Evolutionary conservation across 2,888 invertebrate genomes (phyloP).

Genomic region (Eupithecia abbreviata): DNA sequence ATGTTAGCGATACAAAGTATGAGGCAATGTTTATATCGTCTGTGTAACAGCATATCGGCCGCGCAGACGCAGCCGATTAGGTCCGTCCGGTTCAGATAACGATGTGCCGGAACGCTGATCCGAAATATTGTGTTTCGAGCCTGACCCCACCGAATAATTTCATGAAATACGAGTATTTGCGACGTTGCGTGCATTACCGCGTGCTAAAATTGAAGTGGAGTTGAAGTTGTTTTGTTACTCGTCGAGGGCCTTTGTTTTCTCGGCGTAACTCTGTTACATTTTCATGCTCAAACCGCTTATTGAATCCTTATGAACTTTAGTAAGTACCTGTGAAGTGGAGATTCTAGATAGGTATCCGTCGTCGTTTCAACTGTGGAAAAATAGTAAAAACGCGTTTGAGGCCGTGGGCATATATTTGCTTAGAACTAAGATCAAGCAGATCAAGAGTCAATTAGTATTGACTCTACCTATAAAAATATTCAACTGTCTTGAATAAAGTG

Average conservation of each 20-base stretch:
- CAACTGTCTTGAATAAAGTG: too few species aligned
- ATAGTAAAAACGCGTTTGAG: too few species aligned
- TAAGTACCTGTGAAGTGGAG: neutral
- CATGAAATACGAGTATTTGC: slow-evolving; percentile 26
- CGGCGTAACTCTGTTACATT: neutral
- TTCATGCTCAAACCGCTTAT: neutral
- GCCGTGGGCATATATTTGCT: too few species aligned
- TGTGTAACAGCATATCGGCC: slow-evolving; percentile 68
- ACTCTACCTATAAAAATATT: too few species aligned
- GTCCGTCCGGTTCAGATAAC: slow-evolving; percentile 78
- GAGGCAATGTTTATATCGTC: slow-evolving; percentile 56
- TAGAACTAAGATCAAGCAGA: too few species aligned
- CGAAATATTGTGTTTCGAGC: slow-evolving; percentile 58
- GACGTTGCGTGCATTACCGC: neutral
- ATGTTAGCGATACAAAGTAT: slow-evolving; percentile 39
- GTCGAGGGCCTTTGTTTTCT: neutral
- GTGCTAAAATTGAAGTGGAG: neutral
- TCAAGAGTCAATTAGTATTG: too few species aligned
- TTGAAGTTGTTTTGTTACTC: neutral
- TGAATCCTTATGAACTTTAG: neutral
- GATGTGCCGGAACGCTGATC: slow-evolving; percentile 76
- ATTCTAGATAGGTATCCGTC: neutral
- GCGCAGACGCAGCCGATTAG: slow-evolving; percentile 74
- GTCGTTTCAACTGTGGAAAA: too few species aligned
- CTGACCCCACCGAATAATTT: slow-evolving; percentile 57